A percentile compares a stretch with the other conserved stretches of the same genome.
Conservation (phyloP, 2,888 invertebrate species). For the Xanthia icteritia region DNA sequence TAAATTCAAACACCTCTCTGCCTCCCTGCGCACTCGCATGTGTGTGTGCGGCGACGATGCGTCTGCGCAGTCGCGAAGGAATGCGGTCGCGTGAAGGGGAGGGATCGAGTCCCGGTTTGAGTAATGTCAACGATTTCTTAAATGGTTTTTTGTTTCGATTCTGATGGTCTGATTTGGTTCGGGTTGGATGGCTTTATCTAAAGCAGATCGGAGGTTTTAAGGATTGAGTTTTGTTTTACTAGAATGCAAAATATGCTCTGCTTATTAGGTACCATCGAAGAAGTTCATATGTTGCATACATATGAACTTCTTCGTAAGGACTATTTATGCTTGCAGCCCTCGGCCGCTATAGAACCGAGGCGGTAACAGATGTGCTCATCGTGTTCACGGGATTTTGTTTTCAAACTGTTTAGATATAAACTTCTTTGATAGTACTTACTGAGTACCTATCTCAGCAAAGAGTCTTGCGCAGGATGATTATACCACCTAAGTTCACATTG, state of each 20-base stretch:
- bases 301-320: no score
- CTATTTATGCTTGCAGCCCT: no score
- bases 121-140: slow-evolving; percentile 65
- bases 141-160: slow-evolving; percentile 65
- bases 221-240: slow-evolving; percentile 22
- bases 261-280: no score
- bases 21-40: slow-evolving; percentile 46
- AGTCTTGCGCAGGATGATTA: background rate
- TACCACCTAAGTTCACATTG: no score
- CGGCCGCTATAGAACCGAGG: no score
- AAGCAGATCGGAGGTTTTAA: slow-evolving; percentile 26
- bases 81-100: slow-evolving; percentile 74
- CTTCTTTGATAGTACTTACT: no score
- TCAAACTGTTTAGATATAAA: no score
- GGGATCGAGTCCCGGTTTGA: slow-evolving; percentile 60
- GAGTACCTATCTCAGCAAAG: no score
- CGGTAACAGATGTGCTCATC: no score
- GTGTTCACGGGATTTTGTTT: no score
- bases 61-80: slow-evolving; percentile 80
- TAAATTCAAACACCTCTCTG: slow-evolving; percentile 52
- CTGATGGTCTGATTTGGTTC: slow-evolving; percentile 51
- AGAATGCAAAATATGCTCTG: background rate
- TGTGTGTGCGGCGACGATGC: slow-evolving; percentile 77
- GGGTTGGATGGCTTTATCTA: slow-evolving; percentile 60
- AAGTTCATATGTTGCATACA: no score